Percentiles rank a stretch among this genome's conserved stretches.
phyloP scores from a whole-genome alignment of 1,140 invertebrate species.

The Zaprionus ornatus region DNA sequence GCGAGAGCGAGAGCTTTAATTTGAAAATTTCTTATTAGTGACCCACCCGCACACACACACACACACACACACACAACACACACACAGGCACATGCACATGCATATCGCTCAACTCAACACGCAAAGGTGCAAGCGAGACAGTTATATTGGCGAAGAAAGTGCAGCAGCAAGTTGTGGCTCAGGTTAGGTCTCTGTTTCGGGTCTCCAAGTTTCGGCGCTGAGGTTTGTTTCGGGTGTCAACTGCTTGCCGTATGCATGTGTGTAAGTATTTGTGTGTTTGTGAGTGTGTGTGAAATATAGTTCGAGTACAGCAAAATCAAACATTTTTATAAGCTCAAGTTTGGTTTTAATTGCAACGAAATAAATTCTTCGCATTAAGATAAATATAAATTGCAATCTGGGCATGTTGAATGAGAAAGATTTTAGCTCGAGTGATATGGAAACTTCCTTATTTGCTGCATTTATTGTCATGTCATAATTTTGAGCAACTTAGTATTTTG shows the following conservation, averaged over 20 bases:
- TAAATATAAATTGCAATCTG: slow-evolving; percentile 4
- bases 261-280: slow-evolving; percentile 7
- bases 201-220: slow-evolving; percentile 25
- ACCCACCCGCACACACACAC: slow-evolving; percentile 27
- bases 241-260: slow-evolving; percentile 23
- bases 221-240: slow-evolving; percentile 34
- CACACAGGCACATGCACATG: slow-evolving; percentile 2
- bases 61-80: not conserved
- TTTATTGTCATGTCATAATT: too few relatives aligned
- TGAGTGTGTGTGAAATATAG: slow-evolving; percentile 29
- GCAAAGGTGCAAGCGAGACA: slow-evolving; percentile 47
- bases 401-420: not conserved
- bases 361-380: not conserved
- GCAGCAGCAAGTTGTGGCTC: slow-evolving; percentile 61
- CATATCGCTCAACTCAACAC: not conserved
- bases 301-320: slow-evolving; percentile 7
- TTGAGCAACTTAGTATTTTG: too few relatives aligned
- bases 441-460: too few relatives aligned
- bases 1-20: slow-evolving; percentile 65
- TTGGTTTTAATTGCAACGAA: slow-evolving; percentile 43
- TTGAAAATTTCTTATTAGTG: slow-evolving; percentile 77
- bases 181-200: slow-evolving; percentile 41
- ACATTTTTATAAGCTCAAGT: slow-evolving; percentile 28
- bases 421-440: not conserved
- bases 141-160: slow-evolving; percentile 70